Evolutionary conservation across 2,888 invertebrate species (phyloP), one percentile per base, ranked within the genome.

Genomic region (Mythimna albipuncta): DNA sequence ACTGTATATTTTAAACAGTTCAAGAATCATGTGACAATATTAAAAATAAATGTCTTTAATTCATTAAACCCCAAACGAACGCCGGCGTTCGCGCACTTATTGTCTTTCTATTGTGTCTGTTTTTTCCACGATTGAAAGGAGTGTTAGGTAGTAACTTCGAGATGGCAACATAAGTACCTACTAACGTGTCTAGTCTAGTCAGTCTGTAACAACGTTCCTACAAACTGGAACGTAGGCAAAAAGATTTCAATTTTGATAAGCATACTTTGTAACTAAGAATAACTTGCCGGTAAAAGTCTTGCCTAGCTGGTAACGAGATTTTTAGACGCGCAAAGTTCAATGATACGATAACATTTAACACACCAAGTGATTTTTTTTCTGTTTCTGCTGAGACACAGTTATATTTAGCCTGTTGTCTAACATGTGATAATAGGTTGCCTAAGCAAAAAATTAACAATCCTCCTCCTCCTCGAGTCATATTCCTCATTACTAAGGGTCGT

Each of bases 171-270:
- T 44, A 69, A 69, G 21, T 67, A 16, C 41, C 35, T 67, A 16
- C 41, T 38, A 26, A 21, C 38, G 38, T 35, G 38, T 38, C 38
- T 32, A 2, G 2, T 26, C 38, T 41, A 26, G 59, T 26, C 1
- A 35, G 13, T 9, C 26, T 54, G 26, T 55, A 74, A 50, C 11
- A 1, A 59, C 38, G 38, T 41, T 16, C 47, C 47, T 19, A 64
- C 11, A 50, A 80, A 75, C 50, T 52, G 47, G 47, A 41, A 32
- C 32, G 47, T 32, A 26, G 54, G 64, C 50, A 81, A 75, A 21
- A 59, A 75, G 41, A 76, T 76, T 81, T 61, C 59, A 81, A 75
- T 81, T 55, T 26, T 52, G 81, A 76, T 76, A 75, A 64, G n/a
- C n/a, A 16, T 75, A 61, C 64, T 61, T 81, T 50, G 73, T 73